These are phyloP conservation scores for Sisor rabdophorus DNA, from an alignment of 2,113 vertebrate species.

Conservation along the genomic window DNA sequence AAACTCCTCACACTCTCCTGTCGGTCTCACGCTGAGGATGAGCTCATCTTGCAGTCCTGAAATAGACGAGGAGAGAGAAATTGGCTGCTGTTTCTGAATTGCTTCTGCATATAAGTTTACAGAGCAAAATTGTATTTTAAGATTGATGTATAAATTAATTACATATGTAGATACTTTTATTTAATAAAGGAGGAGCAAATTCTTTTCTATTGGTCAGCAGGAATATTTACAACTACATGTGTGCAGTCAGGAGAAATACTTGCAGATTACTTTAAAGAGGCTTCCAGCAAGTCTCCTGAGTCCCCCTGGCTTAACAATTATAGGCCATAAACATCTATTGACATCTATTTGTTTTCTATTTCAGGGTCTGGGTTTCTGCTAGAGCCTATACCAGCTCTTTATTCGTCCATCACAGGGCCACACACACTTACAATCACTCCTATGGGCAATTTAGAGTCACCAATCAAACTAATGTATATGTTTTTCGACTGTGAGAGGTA, in stretches of 20 bases:
- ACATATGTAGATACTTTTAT: background rate
- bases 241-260: constrained; percentile 42
- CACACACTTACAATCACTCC: no score
- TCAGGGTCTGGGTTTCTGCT: no score
- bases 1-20: background rate
- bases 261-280: constrained; percentile 26
- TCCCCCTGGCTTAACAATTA: background rate
- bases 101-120: background rate
- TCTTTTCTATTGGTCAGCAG: constrained; percentile 9
- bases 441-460: no score
- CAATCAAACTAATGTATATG: no score
- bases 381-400: no score
- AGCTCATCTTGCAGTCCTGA: constrained; percentile 26
- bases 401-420: no score
- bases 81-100: background rate
- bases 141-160: background rate
- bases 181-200: background rate
- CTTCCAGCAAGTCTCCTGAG: background rate
- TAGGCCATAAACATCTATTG: background rate
- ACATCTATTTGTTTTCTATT: background rate
- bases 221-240: background rate
- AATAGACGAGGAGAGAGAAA: constrained; percentile 17
- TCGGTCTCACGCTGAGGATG: background rate
- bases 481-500: no score
- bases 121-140: background rate